Evolutionary conservation across 2,113 vertebrate species (phyloP).

Genomic region (Nanorana parkeri): DNA sequence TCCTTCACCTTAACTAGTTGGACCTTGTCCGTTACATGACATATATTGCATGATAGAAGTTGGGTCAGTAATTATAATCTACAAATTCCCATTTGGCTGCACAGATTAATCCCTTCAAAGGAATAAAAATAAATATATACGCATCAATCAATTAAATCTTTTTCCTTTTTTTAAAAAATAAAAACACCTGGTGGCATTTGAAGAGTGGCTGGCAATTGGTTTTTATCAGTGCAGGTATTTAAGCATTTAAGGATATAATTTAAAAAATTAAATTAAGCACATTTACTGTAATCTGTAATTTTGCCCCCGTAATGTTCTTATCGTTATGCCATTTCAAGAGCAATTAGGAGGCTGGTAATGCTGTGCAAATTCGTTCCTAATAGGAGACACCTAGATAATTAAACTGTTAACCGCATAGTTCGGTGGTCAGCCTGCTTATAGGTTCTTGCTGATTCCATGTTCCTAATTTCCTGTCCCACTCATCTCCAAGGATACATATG

Average conservation of each 20-base stretch:
- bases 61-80: conserved; percentile 49
- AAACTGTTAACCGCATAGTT: conserved; percentile 79
- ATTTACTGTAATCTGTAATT: conserved; percentile 70
- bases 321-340: conserved; percentile 70
- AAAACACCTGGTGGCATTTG: conserved; percentile 79
- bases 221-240: conserved; percentile 76
- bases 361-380: conserved; percentile 70
- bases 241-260: conserved; percentile 81
- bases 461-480: conserved; percentile 71
- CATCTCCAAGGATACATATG: conserved; percentile 73
- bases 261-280: conserved; percentile 78
- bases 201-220: conserved; percentile 75
- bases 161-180: conserved; percentile 73
- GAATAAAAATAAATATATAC: conserved; percentile 64
- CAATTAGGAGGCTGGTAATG: conserved; percentile 68
- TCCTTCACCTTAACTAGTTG: too few relatives aligned
- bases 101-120: conserved; percentile 68
- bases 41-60: conserved; percentile 22
- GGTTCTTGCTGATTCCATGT: conserved; percentile 71
- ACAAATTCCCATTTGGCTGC: conserved; percentile 54
- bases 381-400: conserved; percentile 76
- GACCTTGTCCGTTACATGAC: neutral
- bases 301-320: conserved; percentile 66
- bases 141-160: conserved; percentile 73
- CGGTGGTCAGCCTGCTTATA: conserved; percentile 74